These are phyloP conservation scores for Apomyelois bistriatella DNA, from an alignment of 2,888 invertebrate species.

Conservation along the genomic window DNA sequence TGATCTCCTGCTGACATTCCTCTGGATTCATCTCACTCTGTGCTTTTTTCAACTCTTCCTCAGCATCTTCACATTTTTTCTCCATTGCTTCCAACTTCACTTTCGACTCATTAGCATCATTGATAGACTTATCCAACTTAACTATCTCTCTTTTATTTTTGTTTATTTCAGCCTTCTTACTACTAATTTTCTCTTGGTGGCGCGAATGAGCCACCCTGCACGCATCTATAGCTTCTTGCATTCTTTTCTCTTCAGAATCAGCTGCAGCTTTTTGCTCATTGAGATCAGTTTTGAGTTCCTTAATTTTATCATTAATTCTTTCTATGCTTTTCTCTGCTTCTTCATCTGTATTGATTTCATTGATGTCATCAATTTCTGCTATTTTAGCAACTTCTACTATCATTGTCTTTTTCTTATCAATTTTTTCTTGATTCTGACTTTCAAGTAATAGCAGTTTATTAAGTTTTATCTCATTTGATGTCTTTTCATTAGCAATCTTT, in stretches of 20 bases:
- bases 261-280: constrained; percentile 49
- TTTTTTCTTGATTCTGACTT: constrained; percentile 70
- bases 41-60: constrained; percentile 61
- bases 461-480: constrained; percentile 61
- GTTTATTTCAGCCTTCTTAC: constrained; percentile 79
- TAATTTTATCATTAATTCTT: constrained; percentile 49
- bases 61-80: constrained; percentile 63
- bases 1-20: constrained; percentile 79
- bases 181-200: constrained; percentile 83
- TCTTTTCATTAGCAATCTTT: constrained; percentile 66
- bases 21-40: constrained; percentile 76
- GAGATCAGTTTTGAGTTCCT: constrained; percentile 47
- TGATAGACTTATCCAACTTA: constrained; percentile 78
- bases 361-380: constrained; percentile 51
- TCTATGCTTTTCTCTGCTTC: constrained; percentile 51
- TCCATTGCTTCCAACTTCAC: constrained; percentile 73
- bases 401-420: constrained; percentile 59
- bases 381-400: constrained; percentile 59
- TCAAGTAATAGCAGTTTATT: constrained; percentile 63
- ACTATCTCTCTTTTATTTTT: constrained; percentile 79
- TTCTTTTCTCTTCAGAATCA: constrained; percentile 59
- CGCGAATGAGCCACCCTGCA: constrained; percentile 74
- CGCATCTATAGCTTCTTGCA: constrained; percentile 60
- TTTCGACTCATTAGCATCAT: constrained; percentile 81
- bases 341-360: constrained; percentile 47